Evolutionary conservation across 2,113 vertebrate genomes (phyloP).

Genomic region (Oryzias celebensis): DNA sequence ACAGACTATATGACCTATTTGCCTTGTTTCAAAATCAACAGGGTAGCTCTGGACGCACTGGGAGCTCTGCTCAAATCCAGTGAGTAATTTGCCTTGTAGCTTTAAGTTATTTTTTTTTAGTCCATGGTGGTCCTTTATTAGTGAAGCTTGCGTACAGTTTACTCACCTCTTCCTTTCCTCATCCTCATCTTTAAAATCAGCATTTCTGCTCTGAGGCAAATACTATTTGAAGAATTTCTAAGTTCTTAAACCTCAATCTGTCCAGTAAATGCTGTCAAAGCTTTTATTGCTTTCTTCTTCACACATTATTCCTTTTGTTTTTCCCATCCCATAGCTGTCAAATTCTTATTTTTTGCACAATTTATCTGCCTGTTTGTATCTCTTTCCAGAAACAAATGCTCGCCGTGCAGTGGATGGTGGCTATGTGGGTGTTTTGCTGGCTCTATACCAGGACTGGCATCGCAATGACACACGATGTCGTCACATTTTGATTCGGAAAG

Average conservation of each 20-base stretch:
- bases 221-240: background rate
- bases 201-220: background rate
- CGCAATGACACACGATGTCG: constrained; percentile 91
- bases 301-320: background rate
- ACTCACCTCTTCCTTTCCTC: background rate
- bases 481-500: constrained; percentile 92
- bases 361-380: constrained; percentile 4
- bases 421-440: constrained; percentile 85
- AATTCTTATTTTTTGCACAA: background rate
- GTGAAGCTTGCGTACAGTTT: background rate
- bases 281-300: background rate
- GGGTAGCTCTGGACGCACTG: constrained; percentile 95
- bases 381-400: constrained; percentile 87
- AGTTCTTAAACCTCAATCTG: background rate
- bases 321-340: background rate
- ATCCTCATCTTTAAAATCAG: background rate
- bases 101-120: background rate
- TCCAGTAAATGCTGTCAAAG: background rate
- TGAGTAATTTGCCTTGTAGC: constrained; percentile 80
- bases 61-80: constrained; percentile 97
- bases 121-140: constrained; percentile 12
- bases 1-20: constrained; percentile 28
- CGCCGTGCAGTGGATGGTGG: constrained; percentile 89
- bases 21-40: constrained; percentile 77
- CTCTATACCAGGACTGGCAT: constrained; percentile 95